Evolutionary conservation across 2,888 invertebrate genomes (phyloP).

Genomic region (Phania funesta): DNA sequence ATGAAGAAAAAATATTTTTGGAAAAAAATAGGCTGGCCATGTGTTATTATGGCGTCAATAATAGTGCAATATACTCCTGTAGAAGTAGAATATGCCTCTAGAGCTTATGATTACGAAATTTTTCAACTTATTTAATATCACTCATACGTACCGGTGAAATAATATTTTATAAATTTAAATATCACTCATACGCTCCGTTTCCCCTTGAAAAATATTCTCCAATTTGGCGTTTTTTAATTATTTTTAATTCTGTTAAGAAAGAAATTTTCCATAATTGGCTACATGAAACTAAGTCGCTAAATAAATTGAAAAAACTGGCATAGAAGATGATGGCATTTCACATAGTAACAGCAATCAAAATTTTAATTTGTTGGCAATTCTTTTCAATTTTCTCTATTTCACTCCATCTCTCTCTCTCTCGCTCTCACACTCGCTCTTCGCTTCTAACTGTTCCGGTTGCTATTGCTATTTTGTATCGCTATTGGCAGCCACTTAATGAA

Average conservation of each 20-base stretch:
- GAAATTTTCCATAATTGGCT: constrained; percentile 18
- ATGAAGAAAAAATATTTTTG: too few species aligned
- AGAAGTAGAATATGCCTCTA: too few species aligned
- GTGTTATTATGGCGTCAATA: too few species aligned
- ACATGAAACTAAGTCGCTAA: background rate
- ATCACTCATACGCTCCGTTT: background rate
- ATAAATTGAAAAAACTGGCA: background rate
- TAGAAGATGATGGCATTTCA: background rate
- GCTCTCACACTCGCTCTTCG: background rate
- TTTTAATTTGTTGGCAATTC: constrained; percentile 67
- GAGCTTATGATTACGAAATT: too few species aligned
- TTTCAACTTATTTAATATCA: background rate
- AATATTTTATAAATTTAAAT: background rate
- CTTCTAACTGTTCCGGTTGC: constrained; percentile 28
- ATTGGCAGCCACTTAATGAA: background rate
- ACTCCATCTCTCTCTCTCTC: background rate
- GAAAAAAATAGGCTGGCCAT: too few species aligned
- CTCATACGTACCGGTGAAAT: background rate
- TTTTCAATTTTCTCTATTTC: constrained; percentile 30
- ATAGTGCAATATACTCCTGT: too few species aligned
- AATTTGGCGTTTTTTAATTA: background rate
- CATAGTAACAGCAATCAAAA: constrained; percentile 59
- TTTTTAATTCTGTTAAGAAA: background rate
- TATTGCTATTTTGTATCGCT: constrained; percentile 20
- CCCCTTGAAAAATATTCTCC: background rate